Conservation (phyloP, 2,797 vertebrate genomes). For the Antrozous pallidus region DNA sequence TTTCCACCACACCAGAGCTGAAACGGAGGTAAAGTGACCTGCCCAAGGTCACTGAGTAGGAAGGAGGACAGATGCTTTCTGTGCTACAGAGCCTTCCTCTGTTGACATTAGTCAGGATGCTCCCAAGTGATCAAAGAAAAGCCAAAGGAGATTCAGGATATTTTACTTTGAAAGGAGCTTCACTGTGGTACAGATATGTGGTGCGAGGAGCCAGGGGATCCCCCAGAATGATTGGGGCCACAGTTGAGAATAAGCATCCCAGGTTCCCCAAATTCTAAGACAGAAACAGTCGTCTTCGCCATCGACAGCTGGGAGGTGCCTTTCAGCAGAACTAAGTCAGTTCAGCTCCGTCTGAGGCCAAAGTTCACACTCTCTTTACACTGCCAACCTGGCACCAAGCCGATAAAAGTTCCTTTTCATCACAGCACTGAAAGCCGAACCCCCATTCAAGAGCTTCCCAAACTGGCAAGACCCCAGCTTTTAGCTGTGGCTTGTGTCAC, state of each 20-base stretch:
- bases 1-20: neutral
- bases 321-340: neutral
- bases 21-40: neutral
- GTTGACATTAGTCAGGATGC: neutral
- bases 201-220: neutral
- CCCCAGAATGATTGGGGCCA: neutral
- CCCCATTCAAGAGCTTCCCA: neutral
- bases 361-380: neutral
- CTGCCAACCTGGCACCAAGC: neutral
- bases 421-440: constrained; percentile 69
- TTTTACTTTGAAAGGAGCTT: neutral
- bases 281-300: neutral
- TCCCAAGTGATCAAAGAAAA: neutral
- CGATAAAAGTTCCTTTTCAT: constrained; percentile 16
- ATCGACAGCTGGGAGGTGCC: neutral
- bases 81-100: neutral
- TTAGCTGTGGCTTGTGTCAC: neutral
- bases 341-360: neutral
- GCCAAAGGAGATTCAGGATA: neutral
- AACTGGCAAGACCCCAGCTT: neutral
- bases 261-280: neutral
- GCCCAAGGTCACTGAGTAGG: neutral
- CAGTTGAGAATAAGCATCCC: neutral
- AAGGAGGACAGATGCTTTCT: neutral
- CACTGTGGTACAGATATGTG: neutral